Evolutionary conservation across 1,140 invertebrate species (phyloP).

Genomic region (Sesamia nonagrioides): DNA sequence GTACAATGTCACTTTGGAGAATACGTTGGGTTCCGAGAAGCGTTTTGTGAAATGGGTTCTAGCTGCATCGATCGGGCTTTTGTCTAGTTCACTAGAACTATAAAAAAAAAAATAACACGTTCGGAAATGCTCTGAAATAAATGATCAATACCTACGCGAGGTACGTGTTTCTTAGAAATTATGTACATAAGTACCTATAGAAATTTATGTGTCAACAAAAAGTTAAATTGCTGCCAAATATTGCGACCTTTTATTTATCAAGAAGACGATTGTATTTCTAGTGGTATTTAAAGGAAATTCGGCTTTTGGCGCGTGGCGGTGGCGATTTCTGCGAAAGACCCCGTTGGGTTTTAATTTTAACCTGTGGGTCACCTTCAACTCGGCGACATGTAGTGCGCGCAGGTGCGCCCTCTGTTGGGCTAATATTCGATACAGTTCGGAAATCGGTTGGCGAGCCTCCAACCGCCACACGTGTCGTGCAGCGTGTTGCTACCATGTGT

Average conservation of each 20-base stretch:
- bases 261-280: slow-evolving; percentile 35
- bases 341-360: slow-evolving; percentile 36
- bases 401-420: slow-evolving; percentile 41
- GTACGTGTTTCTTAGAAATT: slow-evolving; percentile 15
- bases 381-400: slow-evolving; percentile 16
- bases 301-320: slow-evolving; percentile 19
- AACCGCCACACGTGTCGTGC: slow-evolving; percentile 63
- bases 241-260: slow-evolving; percentile 31
- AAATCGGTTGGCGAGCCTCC: slow-evolving; percentile 64
- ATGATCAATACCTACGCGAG: slow-evolving; percentile 1
- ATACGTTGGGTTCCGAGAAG: slow-evolving; percentile 16
- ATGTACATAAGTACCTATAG: background rate
- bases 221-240: slow-evolving; percentile 6
- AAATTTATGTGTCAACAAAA: slow-evolving; percentile 9
- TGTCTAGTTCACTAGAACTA: slow-evolving; percentile 28
- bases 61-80: background rate
- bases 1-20: slow-evolving; percentile 37
- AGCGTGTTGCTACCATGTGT: slow-evolving; percentile 19
- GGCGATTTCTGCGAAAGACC: slow-evolving; percentile 45
- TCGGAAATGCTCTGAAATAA: slow-evolving; percentile 22
- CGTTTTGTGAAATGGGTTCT: slow-evolving; percentile 2
- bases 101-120: slow-evolving; percentile 9
- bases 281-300: slow-evolving; percentile 38
- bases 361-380: slow-evolving; percentile 48
- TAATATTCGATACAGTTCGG: slow-evolving; percentile 43